phyloP scores from a whole-genome alignment of 2,113 vertebrate species.

The Galeopterus variegatus region DNA sequence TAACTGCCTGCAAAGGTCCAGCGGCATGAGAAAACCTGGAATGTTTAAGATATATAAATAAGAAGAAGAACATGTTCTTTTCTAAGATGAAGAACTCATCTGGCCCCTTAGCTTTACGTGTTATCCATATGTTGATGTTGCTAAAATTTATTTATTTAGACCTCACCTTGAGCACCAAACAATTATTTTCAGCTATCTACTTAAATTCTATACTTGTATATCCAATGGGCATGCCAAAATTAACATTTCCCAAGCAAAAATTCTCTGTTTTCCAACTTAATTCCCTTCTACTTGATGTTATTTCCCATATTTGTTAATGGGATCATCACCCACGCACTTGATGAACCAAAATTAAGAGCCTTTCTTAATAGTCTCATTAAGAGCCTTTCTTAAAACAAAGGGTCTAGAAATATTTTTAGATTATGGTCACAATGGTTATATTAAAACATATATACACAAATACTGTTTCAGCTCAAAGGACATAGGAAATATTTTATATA shows the following conservation, averaged over 20 bases:
- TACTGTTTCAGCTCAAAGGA: background rate
- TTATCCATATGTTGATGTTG: background rate
- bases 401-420: background rate
- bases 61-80: background rate
- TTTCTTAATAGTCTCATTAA: background rate
- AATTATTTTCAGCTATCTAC: background rate
- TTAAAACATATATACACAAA: constrained; percentile 5
- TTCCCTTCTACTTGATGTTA: background rate
- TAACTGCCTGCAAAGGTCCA: background rate
- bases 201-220: background rate
- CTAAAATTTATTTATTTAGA: background rate
- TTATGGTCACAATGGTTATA: background rate
- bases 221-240: background rate
- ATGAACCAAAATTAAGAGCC: background rate
- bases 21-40: background rate
- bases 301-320: background rate
- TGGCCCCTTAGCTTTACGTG: background rate
- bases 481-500: constrained; percentile 58
- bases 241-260: background rate
- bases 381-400: background rate
- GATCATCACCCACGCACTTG: background rate
- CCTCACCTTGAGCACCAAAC: background rate
- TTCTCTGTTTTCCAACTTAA: background rate
- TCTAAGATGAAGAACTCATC: background rate
- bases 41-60: background rate